phyloP scores from a whole-genome alignment of 2,888 invertebrate genomes.

The Aphidoletes aphidimyza region DNA sequence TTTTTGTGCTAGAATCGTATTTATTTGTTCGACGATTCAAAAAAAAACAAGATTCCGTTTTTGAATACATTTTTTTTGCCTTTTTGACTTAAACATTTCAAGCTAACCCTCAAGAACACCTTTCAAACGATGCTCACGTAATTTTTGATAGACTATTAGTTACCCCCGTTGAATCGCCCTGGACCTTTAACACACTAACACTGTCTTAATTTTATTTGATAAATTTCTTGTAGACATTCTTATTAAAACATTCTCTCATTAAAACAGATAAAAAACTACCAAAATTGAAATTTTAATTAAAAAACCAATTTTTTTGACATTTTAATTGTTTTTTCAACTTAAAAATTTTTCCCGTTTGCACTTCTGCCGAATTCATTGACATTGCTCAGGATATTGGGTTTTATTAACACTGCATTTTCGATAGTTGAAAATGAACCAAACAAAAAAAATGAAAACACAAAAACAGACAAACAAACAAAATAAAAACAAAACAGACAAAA shows the following conservation, averaged over 20 bases:
- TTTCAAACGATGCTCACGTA: background rate
- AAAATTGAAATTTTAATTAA: no score
- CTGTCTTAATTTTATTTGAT: background rate
- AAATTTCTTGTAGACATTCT: background rate
- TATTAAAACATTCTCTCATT: no score
- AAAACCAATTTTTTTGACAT: no score
- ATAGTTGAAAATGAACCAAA: no score
- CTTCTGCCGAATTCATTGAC: slow-evolving; percentile 45
- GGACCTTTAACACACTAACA: background rate
- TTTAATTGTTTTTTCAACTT: no score
- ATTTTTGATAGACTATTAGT: background rate
- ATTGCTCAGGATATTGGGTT: slow-evolving; percentile 11
- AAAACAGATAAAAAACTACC: no score
- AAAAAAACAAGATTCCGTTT: background rate
- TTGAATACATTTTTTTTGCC: no score
- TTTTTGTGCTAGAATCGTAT: background rate
- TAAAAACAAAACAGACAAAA: background rate
- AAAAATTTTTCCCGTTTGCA: slow-evolving; percentile 11
- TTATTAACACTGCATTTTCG: no score
- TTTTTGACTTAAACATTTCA: no score
- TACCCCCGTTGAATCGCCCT: background rate
- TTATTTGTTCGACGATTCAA: background rate
- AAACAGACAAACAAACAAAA: no score
- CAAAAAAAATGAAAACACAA: no score
- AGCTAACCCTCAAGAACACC: no score